Base-by-base conservation (phyloP, 1,140 invertebrate genomes). In the Thaumetopoea pityocampa region DNA sequence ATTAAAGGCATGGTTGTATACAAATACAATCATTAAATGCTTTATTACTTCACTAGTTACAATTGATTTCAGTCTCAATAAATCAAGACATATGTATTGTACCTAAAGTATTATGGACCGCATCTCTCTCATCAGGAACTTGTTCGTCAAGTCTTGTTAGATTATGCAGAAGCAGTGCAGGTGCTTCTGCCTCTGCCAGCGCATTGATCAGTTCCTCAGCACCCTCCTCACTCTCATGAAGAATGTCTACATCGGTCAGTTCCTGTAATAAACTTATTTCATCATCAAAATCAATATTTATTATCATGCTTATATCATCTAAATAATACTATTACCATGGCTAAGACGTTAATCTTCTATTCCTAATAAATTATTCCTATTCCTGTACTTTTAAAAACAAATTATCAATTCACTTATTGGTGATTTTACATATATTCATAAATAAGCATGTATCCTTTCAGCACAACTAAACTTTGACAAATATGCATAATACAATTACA, bases 61-160 rank as follows among this genome's bases (percentile, higher is more conserved):
- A 4, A 4, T 19, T 19, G 4, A 19, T 7, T 19, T 4, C 7
- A 7, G 4, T 19, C 7, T 8, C 4, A 5, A 24, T 24, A 27
- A 4, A 27, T 11, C 3, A 11, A n/a, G 5, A 10, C 10, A 27
- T 23, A 23, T 23, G 2, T 23, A n/a, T n/a, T 2, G n/a, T 56
- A 93, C 94, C 92, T 60, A 99, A 86, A 7, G 96, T 95, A 70
- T 99, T 98, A 74, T 98, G 96, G 9, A 99, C 95, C 28, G 97
- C 98, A 83, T 99, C 97, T 27, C 93, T 88, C 84, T 99, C 98
- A 83, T 99, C 97, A 78, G 96, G 96, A 2, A 96, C 90, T 46
- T 85, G 87, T 86, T 99, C 98, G 87, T 99, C 97, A 1, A 99
- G 87, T 29, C 97, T 88, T 23, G 97, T 93, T 10, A 99, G 83